These are phyloP conservation scores for Nothocercus julius DNA, from an alignment of 2,113 vertebrate species.

Conservation along the genomic window DNA sequence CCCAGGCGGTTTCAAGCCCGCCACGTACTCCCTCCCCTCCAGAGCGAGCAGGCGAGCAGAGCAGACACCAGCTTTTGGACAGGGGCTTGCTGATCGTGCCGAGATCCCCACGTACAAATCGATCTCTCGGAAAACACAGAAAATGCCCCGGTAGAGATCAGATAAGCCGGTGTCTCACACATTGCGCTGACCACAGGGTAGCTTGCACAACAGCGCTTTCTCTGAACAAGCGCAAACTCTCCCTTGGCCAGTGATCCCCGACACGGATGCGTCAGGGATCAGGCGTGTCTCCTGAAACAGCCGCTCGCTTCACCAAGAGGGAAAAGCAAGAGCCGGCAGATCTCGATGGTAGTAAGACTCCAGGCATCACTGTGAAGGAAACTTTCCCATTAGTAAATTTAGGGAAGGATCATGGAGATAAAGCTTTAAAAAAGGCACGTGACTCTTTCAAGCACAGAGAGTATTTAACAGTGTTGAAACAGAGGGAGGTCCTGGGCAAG, in stretches of 20 bases:
- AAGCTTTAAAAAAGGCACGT: neutral
- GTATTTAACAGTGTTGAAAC: neutral
- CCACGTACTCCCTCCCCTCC: neutral
- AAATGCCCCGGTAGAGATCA: neutral
- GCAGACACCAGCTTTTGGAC: neutral
- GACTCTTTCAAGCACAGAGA: neutral
- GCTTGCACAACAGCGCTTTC: neutral
- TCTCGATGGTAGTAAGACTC: neutral
- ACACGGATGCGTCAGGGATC: neutral
- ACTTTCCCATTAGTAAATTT: neutral
- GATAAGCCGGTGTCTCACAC: neutral
- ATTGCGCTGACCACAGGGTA: neutral
- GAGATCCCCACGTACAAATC: neutral
- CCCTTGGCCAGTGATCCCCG: neutral
- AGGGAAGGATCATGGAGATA: neutral
- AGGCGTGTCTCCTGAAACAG: neutral
- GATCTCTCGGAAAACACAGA: neutral
- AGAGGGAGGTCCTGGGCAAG: neutral
- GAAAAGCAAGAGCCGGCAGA: neutral
- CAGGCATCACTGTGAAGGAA: neutral
- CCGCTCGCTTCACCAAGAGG: accelerated
- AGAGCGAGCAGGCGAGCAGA: neutral
- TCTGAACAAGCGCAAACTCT: neutral
- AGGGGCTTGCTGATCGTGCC: neutral
- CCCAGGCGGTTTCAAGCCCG: neutral